A percentile compares a stretch with the other conserved stretches of the same genome.
Conservation (phyloP, 2,888 invertebrate genomes). For the Bedellia somnulentella region DNA sequence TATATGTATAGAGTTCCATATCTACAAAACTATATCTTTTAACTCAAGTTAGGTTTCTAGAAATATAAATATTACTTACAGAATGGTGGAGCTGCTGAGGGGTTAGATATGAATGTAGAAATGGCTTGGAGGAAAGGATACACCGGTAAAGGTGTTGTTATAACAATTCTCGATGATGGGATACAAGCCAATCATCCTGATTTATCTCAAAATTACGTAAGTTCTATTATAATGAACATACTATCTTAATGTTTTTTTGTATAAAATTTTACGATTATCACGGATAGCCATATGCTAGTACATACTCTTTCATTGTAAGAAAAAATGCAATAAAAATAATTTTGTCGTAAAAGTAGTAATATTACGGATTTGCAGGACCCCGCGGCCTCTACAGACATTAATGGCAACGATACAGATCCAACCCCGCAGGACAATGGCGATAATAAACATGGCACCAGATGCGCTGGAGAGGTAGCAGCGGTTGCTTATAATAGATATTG, state of each 20-base stretch:
- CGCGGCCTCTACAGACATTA: conserved; percentile 93
- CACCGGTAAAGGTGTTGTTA: conserved; percentile 93
- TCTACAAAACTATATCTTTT: too few relatives aligned
- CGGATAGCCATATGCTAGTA: too few relatives aligned
- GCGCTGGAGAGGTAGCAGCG: conserved; percentile 98
- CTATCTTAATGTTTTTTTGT: conserved; percentile 10
- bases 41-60: too few relatives aligned
- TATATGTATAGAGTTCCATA: too few relatives aligned
- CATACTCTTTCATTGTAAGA: too few relatives aligned
- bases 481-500: conserved; percentile 95
- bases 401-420: conserved; percentile 95
- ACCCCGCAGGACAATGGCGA: conserved; percentile 98
- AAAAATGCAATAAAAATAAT: too few relatives aligned
- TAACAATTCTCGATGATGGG: conserved; percentile 96
- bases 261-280: conserved; percentile 9
- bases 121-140: conserved; percentile 95
- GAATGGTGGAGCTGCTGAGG: conserved; percentile 93
- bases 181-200: conserved; percentile 96
- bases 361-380: conserved; percentile 90
- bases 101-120: conserved; percentile 94
- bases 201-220: conserved; percentile 88
- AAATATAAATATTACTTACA: too few relatives aligned
- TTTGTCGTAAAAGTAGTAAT: too few relatives aligned
- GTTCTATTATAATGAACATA: conserved; percentile 33
- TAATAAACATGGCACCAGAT: conserved; percentile 98